These are phyloP conservation scores for Cactoblastis cactorum DNA, from an alignment of 2,888 invertebrate species.

Conservation along the genomic window DNA sequence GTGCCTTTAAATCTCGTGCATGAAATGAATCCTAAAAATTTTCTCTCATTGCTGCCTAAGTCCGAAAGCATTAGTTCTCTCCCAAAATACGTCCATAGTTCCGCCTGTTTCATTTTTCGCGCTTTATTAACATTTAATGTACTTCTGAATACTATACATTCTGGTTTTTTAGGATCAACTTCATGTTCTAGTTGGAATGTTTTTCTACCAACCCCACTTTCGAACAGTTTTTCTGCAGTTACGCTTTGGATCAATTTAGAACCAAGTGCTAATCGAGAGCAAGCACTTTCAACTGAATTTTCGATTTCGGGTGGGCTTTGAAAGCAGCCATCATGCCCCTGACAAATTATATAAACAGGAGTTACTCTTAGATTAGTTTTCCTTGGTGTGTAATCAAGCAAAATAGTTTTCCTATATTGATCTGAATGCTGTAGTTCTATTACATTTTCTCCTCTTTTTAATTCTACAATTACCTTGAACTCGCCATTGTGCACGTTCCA, in stretches of 20 bases:
- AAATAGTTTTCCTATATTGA: constrained; percentile 60
- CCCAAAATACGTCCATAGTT: constrained; percentile 92
- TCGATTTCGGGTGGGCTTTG: constrained; percentile 83
- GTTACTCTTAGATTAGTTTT: constrained; percentile 82
- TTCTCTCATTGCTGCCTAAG: constrained; percentile 83
- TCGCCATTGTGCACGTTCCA: constrained; percentile 83
- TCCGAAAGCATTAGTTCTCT: constrained; percentile 88
- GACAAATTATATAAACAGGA: constrained; percentile 91
- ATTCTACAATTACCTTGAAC: constrained; percentile 84
- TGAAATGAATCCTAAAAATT: constrained; percentile 93
- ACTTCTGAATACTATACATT: constrained; percentile 87
- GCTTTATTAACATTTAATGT: constrained; percentile 84
- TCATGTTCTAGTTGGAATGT: constrained; percentile 89
- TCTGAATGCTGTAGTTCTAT: constrained; percentile 80
- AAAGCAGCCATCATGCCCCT: constrained; percentile 88
- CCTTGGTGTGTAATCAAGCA: constrained; percentile 78
- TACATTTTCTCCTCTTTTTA: constrained; percentile 81
- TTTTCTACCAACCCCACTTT: constrained; percentile 87
- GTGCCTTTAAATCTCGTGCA: constrained; percentile 89
- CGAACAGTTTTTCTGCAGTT: constrained; percentile 91
- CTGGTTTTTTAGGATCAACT: constrained; percentile 74
- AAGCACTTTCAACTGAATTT: constrained; percentile 85
- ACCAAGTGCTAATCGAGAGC: constrained; percentile 86
- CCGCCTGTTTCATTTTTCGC: constrained; percentile 85
- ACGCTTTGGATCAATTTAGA: constrained; percentile 90